Evolutionary conservation across 2,888 invertebrate species (phyloP), one percentile per base, ranked within the genome.

Genomic region (Syrista parreyssii): DNA sequence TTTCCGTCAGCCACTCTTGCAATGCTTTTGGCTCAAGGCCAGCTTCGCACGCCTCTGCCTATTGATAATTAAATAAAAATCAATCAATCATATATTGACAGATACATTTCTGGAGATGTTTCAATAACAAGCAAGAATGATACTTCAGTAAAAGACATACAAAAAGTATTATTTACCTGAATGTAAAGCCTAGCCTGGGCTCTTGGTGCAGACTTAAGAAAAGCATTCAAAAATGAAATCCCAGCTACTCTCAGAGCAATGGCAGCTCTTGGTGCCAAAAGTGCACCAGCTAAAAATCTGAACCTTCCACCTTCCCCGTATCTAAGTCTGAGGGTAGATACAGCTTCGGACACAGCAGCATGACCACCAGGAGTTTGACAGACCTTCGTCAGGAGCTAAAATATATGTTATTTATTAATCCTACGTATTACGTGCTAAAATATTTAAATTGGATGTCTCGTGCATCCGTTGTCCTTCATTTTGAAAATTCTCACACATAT

Each of bases 291-390:
- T 0, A 98, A 93, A 89, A 98, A 96, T 80, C 98, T 94, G 92
- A 98, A 98, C 88, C 98, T 94, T 11, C 98, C 98, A 0, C 98
- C 98, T 90, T 98, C 98, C 4, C 97, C 98, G 89, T 97, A 97
- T 79, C 97, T 94, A 11, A 98, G 93, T 68, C 98, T 93, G 76
- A 98, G 93, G 0, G 98, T 97, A 0, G 98, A 97, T 83, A 98
- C 94, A 0, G 98, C 97, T 91, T 98, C 98, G 0, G 98, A 96
- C 30, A 98, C 97, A 82, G 96, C 95, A 68, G 95, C 94, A 92
- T 98, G 97, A 0, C 98, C 98, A 77, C 94, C 94, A 12, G 94
- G 94, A 23, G 95, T 93, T 85, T 96, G 96, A 90, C 98, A 97
- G 31, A 96, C 95, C 89, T 96, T 95, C 74, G 97, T 96, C 84